These are phyloP conservation scores for Glyptemys insculpta DNA, from an alignment of 2,797 vertebrate species.

Conservation along the genomic window DNA sequence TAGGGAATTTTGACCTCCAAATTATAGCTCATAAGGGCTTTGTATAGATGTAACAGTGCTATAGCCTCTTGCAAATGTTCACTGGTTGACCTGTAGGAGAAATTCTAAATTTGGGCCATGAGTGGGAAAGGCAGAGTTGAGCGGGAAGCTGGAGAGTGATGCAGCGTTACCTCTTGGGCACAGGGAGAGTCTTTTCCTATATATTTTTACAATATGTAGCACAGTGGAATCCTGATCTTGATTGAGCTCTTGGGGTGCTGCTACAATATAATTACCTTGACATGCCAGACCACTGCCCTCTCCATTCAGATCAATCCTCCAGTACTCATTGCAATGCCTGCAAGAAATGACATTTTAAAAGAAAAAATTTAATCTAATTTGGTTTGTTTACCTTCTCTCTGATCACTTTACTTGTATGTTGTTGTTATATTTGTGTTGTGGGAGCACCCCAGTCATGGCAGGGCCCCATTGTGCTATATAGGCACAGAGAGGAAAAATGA, in stretches of 20 bases:
- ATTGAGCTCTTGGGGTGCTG: neutral
- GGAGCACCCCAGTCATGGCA: neutral
- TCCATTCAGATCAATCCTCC: rapidly evolving
- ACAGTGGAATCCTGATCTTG: neutral
- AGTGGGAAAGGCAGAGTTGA: constrained; percentile 27
- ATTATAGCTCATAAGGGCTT: constrained; percentile 48
- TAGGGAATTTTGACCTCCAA: constrained; percentile 55
- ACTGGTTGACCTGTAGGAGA: constrained; percentile 50
- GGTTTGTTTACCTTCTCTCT: neutral
- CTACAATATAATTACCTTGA: neutral
- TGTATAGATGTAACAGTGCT: constrained; percentile 43
- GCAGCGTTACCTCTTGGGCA: neutral
- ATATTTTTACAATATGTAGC: too few species aligned
- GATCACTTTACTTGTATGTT: rapidly evolving
- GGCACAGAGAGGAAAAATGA: neutral
- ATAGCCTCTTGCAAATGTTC: constrained; percentile 6
- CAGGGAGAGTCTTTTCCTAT: constrained; percentile 14
- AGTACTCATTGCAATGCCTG: neutral
- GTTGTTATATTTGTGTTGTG: neutral
- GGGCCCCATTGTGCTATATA: neutral
- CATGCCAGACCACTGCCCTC: neutral
- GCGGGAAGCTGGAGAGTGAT: constrained; percentile 33
- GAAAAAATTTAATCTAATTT: neutral
- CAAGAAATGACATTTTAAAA: neutral
- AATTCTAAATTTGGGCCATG: constrained; percentile 39